Evolutionary conservation across 2,888 invertebrate species (phyloP), one percentile per base, ranked within the genome.

Genomic region (Xestia ashworthii): DNA sequence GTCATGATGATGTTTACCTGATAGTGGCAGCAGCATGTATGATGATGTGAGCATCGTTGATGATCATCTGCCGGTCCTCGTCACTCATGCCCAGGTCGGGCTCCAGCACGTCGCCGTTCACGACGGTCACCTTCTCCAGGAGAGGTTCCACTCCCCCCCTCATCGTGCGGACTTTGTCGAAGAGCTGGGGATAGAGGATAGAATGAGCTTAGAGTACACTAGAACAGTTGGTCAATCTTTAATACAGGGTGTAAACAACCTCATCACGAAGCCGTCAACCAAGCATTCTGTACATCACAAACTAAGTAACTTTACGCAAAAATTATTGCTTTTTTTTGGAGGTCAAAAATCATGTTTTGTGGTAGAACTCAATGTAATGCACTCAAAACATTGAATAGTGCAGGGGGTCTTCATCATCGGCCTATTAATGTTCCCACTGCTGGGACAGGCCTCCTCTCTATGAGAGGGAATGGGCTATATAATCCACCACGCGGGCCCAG

Each of bases 11-110:
- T 50, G 25, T 44, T 38, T 82, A 97, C 94, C 98, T 97, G 79
- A 98, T 97, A 25, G 98, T 98, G 3, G 98, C 98, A 4, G 98
- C 98, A 78, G 97, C 97, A 91, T 99, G 99, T 91, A 99, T 98
- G n/a, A 99, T 98, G 60, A 99, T 97, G 72, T 98, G 96, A 0
- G 98, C 98, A 81, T 98, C 97, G 0, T 98, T 97, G 38, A 95
- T 94, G 6, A 99, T 90, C 87, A 95, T 94, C 87, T 97, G 93
- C 78, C 98, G 97, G 92, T 98, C 98, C 25, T 97, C 96, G 0
- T 96, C 93, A 3, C 97, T 97, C 69, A 99, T 94, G 0, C 98
- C 99, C 68, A 99, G 95, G 80, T 98, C 98, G 0, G 97, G 97
- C 50, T 97, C 94, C 14, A 97, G 94, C 0, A 98, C 98, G 93